phyloP scores from a whole-genome alignment of 2,888 invertebrate genomes.

The Steinernema hermaphroditum region DNA sequence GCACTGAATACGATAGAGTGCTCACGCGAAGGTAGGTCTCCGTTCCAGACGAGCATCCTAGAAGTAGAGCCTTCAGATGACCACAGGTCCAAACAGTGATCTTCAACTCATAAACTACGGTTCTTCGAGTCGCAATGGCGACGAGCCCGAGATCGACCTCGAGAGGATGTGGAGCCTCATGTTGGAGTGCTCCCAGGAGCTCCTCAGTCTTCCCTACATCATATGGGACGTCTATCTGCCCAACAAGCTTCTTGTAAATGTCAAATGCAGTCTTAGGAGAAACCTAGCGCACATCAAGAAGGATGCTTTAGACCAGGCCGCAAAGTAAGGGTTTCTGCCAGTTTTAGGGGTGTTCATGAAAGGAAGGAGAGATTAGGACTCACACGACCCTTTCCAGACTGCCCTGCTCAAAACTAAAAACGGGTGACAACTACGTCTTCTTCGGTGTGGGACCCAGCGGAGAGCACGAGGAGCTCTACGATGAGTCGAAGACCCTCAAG shows the following conservation, averaged over 20 bases:
- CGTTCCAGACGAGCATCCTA: neutral
- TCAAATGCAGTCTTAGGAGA: slow-evolving; percentile 3
- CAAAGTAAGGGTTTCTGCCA: neutral
- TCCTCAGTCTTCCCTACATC: slow-evolving; percentile 45
- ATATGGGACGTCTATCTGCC: slow-evolving; percentile 54
- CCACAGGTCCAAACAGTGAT: slow-evolving; percentile 17
- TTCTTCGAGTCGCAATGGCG: neutral
- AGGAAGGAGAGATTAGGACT: neutral
- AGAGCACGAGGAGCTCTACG: slow-evolving; percentile 38
- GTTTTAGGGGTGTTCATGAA: too few species aligned
- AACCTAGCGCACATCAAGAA: neutral
- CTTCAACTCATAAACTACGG: slow-evolving; percentile 24
- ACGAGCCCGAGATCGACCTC: neutral
- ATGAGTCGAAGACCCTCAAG: slow-evolving; percentile 43
- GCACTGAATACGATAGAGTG: slow-evolving; percentile 16
- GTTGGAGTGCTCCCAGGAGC: slow-evolving; percentile 30
- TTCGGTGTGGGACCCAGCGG: slow-evolving; percentile 39
- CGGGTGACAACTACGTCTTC: slow-evolving; percentile 45
- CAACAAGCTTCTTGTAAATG: neutral
- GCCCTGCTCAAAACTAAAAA: slow-evolving; percentile 38
- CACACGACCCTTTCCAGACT: slow-evolving; percentile 40
- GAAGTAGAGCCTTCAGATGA: neutral
- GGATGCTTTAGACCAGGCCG: slow-evolving; percentile 4
- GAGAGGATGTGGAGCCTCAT: slow-evolving; percentile 19
- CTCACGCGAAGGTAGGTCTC: neutral